Evolutionary conservation across 2,888 invertebrate species (phyloP).

Genomic region (Phragmatobia fuliginosa): DNA sequence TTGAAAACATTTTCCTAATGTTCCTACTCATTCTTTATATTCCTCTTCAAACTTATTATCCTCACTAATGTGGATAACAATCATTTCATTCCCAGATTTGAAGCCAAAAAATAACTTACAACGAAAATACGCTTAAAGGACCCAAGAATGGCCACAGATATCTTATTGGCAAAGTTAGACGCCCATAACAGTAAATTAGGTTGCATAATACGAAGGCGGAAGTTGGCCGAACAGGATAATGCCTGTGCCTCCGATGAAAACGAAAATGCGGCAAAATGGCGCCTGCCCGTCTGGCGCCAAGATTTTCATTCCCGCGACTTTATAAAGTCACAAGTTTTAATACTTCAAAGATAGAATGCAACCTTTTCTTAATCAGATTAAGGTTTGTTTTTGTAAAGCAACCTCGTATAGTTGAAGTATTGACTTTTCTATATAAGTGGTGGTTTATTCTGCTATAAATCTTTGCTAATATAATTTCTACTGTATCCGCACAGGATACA

Average conservation of each 20-base stretch:
- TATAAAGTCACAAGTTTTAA: conserved; percentile 48
- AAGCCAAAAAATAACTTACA: not conserved
- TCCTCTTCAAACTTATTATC: not conserved
- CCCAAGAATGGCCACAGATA: conserved; percentile 52
- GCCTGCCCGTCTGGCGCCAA: conserved; percentile 77
- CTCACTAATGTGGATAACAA: not conserved
- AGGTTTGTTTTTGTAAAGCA: conserved; percentile 29
- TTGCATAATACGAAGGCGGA: conserved; percentile 73
- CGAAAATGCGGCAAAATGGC: conserved; percentile 73
- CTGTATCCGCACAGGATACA: conserved; percentile 12
- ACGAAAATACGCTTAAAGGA: conserved; percentile 42
- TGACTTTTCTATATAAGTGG: conserved; percentile 59
- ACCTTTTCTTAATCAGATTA: accelerated
- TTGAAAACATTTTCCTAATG: not conserved
- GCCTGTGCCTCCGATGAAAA: conserved; percentile 65
- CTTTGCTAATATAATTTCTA: conserved; percentile 25
- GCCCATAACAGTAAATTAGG: conserved; percentile 77
- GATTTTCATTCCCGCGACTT: conserved; percentile 56
- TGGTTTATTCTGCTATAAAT: conserved; percentile 41
- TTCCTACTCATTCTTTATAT: not conserved
- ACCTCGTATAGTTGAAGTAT: conserved; percentile 51
- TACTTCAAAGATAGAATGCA: not conserved
- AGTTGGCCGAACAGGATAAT: conserved; percentile 67
- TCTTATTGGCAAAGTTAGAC: conserved; percentile 63
- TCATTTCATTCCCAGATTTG: not conserved